phyloP scores from a whole-genome alignment of 92 coral and sea anemone species.

The Heliopora coerulea region DNA sequence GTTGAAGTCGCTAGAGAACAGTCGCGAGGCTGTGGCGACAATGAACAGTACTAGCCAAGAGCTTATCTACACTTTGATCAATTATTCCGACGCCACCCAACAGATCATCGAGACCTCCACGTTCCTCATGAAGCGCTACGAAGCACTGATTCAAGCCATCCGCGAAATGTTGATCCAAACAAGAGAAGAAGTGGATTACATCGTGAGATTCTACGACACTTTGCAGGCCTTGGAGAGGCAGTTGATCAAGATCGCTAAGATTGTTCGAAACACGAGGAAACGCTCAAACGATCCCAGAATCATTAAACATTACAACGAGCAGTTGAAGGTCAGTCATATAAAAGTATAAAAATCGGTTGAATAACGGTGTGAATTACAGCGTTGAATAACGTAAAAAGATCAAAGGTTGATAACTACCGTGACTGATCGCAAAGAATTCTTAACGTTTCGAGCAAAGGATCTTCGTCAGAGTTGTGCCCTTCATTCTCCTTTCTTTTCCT shows the following conservation, averaged over 20 bases:
- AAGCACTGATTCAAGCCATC: conserved; percentile 17
- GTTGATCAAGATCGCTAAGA: conserved; percentile 77
- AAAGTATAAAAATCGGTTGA: too few species aligned
- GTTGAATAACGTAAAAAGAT: too few species aligned
- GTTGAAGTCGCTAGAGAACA: conserved; percentile 14
- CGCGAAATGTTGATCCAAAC: conserved; percentile 38
- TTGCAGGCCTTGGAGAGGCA: conserved; percentile 67
- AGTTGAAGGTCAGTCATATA: conserved; percentile 38
- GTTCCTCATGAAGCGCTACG: conserved; percentile 40
- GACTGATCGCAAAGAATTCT: too few species aligned
- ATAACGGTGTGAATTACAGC: too few species aligned
- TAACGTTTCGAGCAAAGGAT: too few species aligned
- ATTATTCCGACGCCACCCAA: conserved; percentile 39
- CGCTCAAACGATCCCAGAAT: conserved; percentile 37
- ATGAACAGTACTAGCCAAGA: conserved; percentile 43
- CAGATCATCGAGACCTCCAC: conserved; percentile 43
- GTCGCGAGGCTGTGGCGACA: conserved; percentile 21
- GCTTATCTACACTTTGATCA: conserved; percentile 29
- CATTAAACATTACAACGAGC: conserved; percentile 37
- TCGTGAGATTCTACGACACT: conserved; percentile 33
- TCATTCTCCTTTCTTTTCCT: too few species aligned
- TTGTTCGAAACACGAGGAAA: conserved; percentile 29
- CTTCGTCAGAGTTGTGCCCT: too few species aligned
- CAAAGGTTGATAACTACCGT: too few species aligned
- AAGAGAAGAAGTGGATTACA: conserved; percentile 29